Conservation (phyloP, 2,113 vertebrate species). For the Caranx ignobilis region DNA sequence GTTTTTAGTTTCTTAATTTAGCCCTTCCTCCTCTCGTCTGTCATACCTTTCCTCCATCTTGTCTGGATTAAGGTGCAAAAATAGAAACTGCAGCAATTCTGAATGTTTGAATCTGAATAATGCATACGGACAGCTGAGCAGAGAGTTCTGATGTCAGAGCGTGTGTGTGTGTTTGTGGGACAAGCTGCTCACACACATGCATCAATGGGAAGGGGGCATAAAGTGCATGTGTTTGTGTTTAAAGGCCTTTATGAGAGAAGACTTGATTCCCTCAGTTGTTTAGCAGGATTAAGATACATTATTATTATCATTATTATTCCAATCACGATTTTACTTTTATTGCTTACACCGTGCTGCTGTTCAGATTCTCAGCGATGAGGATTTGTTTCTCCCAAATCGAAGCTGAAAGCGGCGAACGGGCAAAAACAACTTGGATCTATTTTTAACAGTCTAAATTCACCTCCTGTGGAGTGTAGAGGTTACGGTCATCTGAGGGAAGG, state of each 20-base stretch:
- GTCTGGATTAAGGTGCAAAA: conserved; percentile 27
- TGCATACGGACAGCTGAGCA: conserved; percentile 55
- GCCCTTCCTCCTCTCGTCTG: neutral
- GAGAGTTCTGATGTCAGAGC: neutral
- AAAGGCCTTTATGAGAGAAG: neutral
- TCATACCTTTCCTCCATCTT: neutral
- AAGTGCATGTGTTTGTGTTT: neutral
- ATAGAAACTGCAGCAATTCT: conserved; percentile 47
- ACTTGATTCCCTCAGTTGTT: neutral
- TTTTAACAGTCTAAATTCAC: neutral
- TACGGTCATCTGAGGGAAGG: conserved; percentile 18
- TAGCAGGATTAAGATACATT: neutral
- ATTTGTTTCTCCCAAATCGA: neutral
- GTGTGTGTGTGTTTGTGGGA: neutral
- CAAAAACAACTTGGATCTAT: neutral
- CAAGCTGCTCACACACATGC: conserved; percentile 4
- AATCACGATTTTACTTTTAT: neutral
- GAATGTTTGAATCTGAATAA: conserved; percentile 60
- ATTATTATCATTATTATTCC: neutral
- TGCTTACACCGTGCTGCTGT: neutral
- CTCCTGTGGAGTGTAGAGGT: conserved; percentile 1
- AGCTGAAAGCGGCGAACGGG: neutral
- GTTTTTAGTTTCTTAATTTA: neutral
- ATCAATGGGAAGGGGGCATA: neutral
- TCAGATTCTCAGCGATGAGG: neutral